Conservation (phyloP, 2,113 vertebrate genomes). For the Thymallus thymallus region DNA sequence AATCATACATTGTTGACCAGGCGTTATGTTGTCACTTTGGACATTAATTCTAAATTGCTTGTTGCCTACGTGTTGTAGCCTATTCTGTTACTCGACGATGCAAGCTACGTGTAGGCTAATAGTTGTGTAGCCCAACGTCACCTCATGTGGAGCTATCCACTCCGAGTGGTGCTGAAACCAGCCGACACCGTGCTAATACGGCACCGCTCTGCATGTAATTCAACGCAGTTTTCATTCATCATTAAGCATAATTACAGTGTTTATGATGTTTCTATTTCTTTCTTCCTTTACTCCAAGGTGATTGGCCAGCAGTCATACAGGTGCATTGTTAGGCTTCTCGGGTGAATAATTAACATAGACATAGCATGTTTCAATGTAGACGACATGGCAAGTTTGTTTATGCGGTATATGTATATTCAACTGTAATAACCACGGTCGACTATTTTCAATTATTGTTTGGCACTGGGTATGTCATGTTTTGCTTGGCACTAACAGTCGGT, state of each 20-base stretch:
- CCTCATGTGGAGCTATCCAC: constrained; percentile 64
- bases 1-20: background rate
- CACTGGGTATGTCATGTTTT: background rate
- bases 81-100: no score
- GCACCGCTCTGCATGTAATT: background rate
- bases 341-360: background rate
- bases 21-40: background rate
- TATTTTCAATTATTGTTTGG: background rate
- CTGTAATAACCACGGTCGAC: background rate
- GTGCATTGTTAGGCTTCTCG: no score
- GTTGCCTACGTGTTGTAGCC: no score
- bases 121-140: background rate
- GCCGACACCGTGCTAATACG: constrained; percentile 18
- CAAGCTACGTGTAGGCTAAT: background rate
- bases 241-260: background rate
- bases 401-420: constrained; percentile 6
- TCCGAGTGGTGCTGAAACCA: constrained; percentile 66
- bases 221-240: background rate
- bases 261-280: background rate
- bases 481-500: background rate
- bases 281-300: no score
- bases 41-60: background rate
- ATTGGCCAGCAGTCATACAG: background rate
- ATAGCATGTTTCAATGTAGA: background rate
- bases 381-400: background rate